Conservation (phyloP, 1,140 invertebrate species). For the Brachionus asplanchnoidis region DNA sequence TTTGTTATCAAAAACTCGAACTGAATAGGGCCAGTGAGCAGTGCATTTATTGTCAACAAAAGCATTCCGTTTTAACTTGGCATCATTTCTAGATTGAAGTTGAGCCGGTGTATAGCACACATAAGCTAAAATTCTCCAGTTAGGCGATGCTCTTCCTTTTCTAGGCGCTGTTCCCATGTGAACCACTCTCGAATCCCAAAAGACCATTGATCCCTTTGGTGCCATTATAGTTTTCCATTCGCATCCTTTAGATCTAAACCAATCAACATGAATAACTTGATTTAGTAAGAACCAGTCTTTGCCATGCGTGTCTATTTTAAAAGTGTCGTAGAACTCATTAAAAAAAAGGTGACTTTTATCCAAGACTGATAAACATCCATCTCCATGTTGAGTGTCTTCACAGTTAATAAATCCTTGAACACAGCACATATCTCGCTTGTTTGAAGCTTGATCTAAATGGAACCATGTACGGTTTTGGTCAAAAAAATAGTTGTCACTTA, state of each 20-base stretch:
- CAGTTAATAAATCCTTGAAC: conserved; percentile 34
- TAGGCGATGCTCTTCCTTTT: not conserved
- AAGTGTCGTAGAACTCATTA: not conserved
- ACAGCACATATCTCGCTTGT: not conserved
- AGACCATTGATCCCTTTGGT: conserved; percentile 34
- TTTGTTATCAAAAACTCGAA: not conserved
- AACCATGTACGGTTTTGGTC: not conserved
- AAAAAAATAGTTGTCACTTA: not conserved
- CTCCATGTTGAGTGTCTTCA: conserved; percentile 25
- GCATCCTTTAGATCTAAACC: conserved; percentile 29
- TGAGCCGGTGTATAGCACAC: conserved; percentile 2
- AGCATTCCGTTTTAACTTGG: not conserved
- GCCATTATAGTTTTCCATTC: conserved; percentile 7
- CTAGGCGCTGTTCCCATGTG: conserved; percentile 13
- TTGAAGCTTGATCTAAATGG: conserved; percentile 35
- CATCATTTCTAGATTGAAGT: not conserved
- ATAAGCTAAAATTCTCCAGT: conserved; percentile 23
- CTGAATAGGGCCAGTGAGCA: not conserved
- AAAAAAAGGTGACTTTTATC: conserved; percentile 10
- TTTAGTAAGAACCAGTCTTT: conserved; percentile 5
- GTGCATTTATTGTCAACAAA: not conserved
- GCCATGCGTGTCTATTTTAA: conserved; percentile 9
- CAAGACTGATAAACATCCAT: conserved; percentile 36
- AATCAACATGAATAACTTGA: conserved; percentile 14
- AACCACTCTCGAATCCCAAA: conserved; percentile 21